Base-by-base conservation (phyloP, 2,888 invertebrate genomes). In the Eupithecia centaureata region DNA sequence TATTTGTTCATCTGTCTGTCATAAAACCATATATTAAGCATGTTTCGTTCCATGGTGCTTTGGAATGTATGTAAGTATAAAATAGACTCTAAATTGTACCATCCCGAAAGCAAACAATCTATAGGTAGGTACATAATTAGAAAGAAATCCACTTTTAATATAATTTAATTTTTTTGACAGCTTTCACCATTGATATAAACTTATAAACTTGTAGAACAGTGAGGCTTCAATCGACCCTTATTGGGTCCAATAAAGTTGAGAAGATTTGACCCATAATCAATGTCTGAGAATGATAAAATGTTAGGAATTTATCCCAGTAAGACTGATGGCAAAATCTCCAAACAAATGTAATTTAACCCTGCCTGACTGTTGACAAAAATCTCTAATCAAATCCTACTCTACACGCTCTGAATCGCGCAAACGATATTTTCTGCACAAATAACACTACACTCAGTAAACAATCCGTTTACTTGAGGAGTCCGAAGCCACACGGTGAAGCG, bases 401-500 rank as follows among this genome's bases (percentile, higher is more conserved):
- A 30, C 28, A 30, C 7, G 47, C 52, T 72, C 83, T 86, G 76
- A 72, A 86, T 81, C 87, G 73, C 86, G 83, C 72, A 56, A 56
- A 30, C 56, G 56, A 56, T 56, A 30, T 56, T 56, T 56, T 56
- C 30, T 10, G 1, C 1, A 5, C n/a, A 56, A 10, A 8, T 56
- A 56, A n/a, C 56, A 56, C 8, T 10, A 56, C n/a, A 56, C 13
- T 10, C n/a, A 27, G 0, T 10, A 18, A 10, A 30, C 2, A n/a
- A n/a, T 56, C 2, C 28, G 1, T 28, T 56, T n/a, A 8, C 18
- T 30, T 30, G 30, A 56, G 56, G 56, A 30, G 56, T 56, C 56
- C 56, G 30, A 56, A 74, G 77, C 84, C 86, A 88, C 89, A 77
- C 77, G 85, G 88, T 82, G 72, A 79, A 79, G 85, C 82, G 89